These are phyloP conservation scores for Galendromus occidentalis DNA, from an alignment of 1,140 invertebrate genomes.

Conservation along the genomic window DNA sequence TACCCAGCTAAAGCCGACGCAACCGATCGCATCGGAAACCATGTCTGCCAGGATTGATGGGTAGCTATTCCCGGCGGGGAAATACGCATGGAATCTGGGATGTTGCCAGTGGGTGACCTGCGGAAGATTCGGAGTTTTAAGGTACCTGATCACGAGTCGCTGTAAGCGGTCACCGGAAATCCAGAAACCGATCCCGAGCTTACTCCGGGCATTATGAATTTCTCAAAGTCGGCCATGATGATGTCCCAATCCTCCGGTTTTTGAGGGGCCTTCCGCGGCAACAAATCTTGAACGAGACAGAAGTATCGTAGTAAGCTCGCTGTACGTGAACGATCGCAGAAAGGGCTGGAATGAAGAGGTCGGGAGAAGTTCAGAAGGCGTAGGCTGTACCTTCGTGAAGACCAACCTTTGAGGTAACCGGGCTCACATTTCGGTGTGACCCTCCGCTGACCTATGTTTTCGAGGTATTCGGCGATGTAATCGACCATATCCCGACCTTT, in stretches of 20 bases:
- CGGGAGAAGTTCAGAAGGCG: background rate
- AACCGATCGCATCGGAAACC: slow-evolving; percentile 81
- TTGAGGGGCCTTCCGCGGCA: slow-evolving; percentile 65
- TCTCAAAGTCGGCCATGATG: slow-evolving; percentile 84
- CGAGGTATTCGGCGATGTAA: slow-evolving; percentile 88
- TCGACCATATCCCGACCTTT: slow-evolving; percentile 91
- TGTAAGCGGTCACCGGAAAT: slow-evolving; percentile 16
- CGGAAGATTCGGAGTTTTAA: background rate
- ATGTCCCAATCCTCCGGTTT: slow-evolving; percentile 68
- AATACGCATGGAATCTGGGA: slow-evolving; percentile 95
- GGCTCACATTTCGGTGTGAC: slow-evolving; percentile 77
- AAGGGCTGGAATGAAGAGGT: background rate
- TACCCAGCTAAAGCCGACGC: slow-evolving; percentile 97
- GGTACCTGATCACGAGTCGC: background rate
- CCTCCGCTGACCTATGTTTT: slow-evolving; percentile 48
- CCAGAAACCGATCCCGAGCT: slow-evolving; percentile 20
- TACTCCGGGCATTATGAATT: slow-evolving; percentile 92
- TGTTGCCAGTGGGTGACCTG: slow-evolving; percentile 96
- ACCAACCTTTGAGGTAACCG: slow-evolving; percentile 50
- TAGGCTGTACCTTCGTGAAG: background rate
- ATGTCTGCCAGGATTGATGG: slow-evolving; percentile 96
- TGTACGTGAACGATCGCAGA: background rate
- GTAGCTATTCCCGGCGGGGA: slow-evolving; percentile 89
- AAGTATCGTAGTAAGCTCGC: background rate
- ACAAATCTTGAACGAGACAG: slow-evolving; percentile 29